Base-by-base conservation (phyloP, 2,113 vertebrate genomes). In the Brachyistius frenatus region DNA sequence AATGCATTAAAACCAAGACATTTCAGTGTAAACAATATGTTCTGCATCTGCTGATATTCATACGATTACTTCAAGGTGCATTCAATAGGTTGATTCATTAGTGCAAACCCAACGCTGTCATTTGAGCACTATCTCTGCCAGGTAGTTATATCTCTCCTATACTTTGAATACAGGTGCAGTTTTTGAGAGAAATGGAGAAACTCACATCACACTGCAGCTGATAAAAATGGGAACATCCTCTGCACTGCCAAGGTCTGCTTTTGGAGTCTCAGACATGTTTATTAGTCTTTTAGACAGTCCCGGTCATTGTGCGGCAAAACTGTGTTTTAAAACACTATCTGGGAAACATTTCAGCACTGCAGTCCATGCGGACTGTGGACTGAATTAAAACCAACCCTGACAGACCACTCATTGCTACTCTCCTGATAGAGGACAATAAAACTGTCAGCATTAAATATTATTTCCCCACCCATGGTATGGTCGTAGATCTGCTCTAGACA, bases 181-280 rank as follows among this genome's bases (percentile, higher is more conserved):
- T 44, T 44, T 44, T 7, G 8, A 44, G 9, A 2, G 2, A 44
- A 44, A 44, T 10, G 8, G 9, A 44, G 1, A 23, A 23, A 23
- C 23, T 23, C 23, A 23, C 23, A 23, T 41, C 2, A 41, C 6
- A 41, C 32, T 16, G 14, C 35, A 44, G 36, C 0, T 63, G 80
- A 16, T 78, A 66, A 73, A 30, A n/a, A 35, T 9, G 58, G 50
- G 74, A 83, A 77, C 60, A 63, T 54, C 60, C 31, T 65, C 64
- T 74, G 76, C 65, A 71, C 58, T 30, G 67, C 58, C 23, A 75
- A 75, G 72, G 63, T 74, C 58, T 53, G 53, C 60, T 53, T 66
- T 14, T 33, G 30, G 55, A 66, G 62, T 8, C 14, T 68, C 62
- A 5, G 16, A 31, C 10, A 54, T 41, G 14, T 58, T 56, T 47